phyloP scores from a whole-genome alignment of 2,113 vertebrate species.

The Neogobius melanostomus region DNA sequence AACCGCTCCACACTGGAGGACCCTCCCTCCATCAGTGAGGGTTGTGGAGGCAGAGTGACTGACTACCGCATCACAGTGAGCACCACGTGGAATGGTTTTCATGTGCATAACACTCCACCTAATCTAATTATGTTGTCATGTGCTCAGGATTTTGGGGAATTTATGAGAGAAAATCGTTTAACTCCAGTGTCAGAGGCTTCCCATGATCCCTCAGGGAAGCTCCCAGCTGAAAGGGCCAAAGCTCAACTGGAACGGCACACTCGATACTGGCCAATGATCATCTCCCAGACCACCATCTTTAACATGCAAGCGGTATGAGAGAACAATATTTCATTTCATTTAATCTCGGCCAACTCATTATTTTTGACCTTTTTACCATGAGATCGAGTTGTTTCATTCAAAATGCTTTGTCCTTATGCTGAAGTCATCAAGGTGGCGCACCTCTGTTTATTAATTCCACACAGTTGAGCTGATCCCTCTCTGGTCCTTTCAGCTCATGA shows the following conservation, averaged over 20 bases:
- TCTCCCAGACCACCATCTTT: conserved; percentile 98
- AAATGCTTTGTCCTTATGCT: no score
- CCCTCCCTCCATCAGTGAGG: conserved; percentile 97
- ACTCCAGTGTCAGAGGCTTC: conserved; percentile 89
- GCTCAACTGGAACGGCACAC: conserved; percentile 94
- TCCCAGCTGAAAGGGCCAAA: conserved; percentile 90
- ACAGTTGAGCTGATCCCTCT: no score
- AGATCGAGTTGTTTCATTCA: no score
- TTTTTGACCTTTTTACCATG: no score
- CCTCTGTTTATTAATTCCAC: no score
- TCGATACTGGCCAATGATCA: conserved; percentile 99
- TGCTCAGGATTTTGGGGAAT: conserved; percentile 97
- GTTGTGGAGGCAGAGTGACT: conserved; percentile 95
- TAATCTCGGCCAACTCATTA: no score
- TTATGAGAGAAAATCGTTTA: conserved; percentile 98
- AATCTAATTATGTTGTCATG: conserved; percentile 17
- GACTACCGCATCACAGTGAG: conserved; percentile 98
- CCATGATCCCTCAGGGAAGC: conserved; percentile 82
- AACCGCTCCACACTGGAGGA: conserved; percentile 96
- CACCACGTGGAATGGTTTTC: background rate
- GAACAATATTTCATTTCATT: background rate
- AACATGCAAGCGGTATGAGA: conserved; percentile 97
- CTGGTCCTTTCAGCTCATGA: no score
- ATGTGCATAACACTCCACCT: background rate
- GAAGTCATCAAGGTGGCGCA: no score